Base-by-base conservation (phyloP, 1,140 invertebrate species). In the Heterodera schachtii region DNA sequence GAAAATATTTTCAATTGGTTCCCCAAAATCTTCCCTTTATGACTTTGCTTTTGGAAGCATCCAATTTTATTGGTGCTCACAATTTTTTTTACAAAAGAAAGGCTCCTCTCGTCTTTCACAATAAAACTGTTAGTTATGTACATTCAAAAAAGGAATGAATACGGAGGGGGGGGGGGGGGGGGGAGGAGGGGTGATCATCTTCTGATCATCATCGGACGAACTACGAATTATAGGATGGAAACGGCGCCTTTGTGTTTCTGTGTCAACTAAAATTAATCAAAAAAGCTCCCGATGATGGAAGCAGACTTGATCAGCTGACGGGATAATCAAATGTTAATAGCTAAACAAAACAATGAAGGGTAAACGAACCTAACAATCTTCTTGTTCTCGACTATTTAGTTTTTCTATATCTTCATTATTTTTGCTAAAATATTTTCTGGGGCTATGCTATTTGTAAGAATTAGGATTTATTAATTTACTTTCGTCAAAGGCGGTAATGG, bases 181-280 rank as follows among this genome's bases (percentile, higher is more conserved):
- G 47, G 47, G 9, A 49, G 47, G 47, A 49, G 47, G 47, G 9
- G 47, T 11, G 57, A 60, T 60, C 16, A 16, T 11, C 57, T 19
- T 7, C 57, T 19, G 57, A 31, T 31, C 31, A 31, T 31, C 31
- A 31, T 31, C 57, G 13, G 57, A 64, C 57, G 57, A 52, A 64
- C 57, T n/a, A 64, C 57, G 57, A 64, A 64, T 64, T 64, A 64
- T 64, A 19, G 19, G 57, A 64, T 64, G 57, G 57, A 64, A 64
- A 64, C 57, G 57, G 13, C 57, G 57, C 57, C 57, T 64, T 64
- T 64, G 16, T 19, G 11, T 71, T 71, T 71, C 69, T 41, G 69
- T 71, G 69, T 71, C 69, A 71, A n/a, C 69, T 43, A 71, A 31
- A 31, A 31, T 41, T 46, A 71, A 71, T 71, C 69, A 64, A 64